Conservation (phyloP, 2,797 vertebrate genomes). For the Columba guinea region DNA sequence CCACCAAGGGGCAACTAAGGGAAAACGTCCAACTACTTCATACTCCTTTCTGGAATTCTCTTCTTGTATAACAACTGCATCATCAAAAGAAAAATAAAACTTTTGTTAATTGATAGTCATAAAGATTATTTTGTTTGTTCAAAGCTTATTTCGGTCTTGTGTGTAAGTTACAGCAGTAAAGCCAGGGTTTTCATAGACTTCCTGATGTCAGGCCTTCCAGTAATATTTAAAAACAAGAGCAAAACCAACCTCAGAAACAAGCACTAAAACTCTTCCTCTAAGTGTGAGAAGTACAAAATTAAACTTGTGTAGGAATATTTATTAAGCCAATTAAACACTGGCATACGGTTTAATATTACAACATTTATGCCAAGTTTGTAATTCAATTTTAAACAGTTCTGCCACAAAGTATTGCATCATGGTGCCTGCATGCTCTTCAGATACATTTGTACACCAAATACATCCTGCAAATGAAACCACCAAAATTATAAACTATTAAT, state of each 20-base stretch:
- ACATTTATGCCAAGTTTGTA: background rate
- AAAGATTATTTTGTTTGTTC: background rate
- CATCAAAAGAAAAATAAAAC: background rate
- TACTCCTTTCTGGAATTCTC: conserved; percentile 24
- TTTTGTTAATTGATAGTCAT: background rate
- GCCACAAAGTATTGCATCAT: background rate
- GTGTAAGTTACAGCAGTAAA: background rate
- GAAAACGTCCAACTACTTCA: conserved; percentile 78
- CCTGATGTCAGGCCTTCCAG: background rate
- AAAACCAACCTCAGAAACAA: background rate
- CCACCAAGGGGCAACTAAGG: conserved; percentile 83
- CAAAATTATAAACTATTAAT: background rate
- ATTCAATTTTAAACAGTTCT: background rate
- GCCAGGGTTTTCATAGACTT: background rate
- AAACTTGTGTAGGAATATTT: background rate
- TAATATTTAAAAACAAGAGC: background rate
- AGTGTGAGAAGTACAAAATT: background rate
- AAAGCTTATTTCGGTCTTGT: background rate
- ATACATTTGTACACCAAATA: rapidly evolving
- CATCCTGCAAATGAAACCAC: background rate
- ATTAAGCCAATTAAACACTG: background rate
- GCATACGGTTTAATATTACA: background rate
- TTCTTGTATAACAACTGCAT: conserved; percentile 77
- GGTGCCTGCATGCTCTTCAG: background rate
- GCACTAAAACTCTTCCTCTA: background rate